Percentiles rank a stretch among this genome's conserved stretches.
phyloP scores from a whole-genome alignment of 2,113 vertebrate genomes.

The Microcebus griseorufus region DNA sequence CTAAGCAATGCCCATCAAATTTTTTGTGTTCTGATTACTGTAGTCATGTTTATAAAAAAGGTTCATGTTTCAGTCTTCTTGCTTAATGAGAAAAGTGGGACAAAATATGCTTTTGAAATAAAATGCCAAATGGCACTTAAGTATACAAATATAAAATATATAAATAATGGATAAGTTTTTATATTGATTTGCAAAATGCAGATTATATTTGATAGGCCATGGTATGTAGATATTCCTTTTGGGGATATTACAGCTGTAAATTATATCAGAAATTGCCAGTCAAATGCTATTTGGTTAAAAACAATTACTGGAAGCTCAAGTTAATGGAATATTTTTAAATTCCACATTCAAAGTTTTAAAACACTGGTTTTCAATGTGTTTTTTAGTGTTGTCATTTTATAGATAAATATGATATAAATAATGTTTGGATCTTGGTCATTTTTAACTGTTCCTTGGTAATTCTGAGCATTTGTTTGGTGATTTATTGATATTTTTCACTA shows the following conservation, averaged over 20 bases:
- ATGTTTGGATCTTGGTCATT: conserved; percentile 70
- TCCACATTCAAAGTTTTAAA: conserved; percentile 81
- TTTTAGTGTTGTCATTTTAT: conserved; percentile 89
- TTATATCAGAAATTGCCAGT: conserved; percentile 82
- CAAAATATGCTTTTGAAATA: conserved; percentile 79
- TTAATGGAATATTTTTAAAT: conserved; percentile 83
- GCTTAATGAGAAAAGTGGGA: conserved; percentile 74
- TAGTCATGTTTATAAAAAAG: conserved; percentile 82
- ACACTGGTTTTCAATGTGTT: conserved; percentile 86
- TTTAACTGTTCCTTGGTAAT: conserved; percentile 75
- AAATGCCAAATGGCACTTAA: conserved; percentile 70
- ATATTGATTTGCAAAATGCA: conserved; percentile 80
- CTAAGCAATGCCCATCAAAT: conserved; percentile 73
- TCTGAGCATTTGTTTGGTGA: conserved; percentile 68
- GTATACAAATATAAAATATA: conserved; percentile 75
- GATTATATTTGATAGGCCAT: conserved; percentile 85
- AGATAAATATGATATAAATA: conserved; percentile 84
- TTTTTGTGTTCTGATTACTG: conserved; percentile 82
- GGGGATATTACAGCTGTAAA: conserved; percentile 82
- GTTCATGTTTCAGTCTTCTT: conserved; percentile 79
- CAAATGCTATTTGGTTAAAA: conserved; percentile 78
- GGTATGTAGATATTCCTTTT: conserved; percentile 78
- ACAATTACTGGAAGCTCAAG: conserved; percentile 70
- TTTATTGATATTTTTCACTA: conserved; percentile 67
- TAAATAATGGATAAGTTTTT: conserved; percentile 81